These are phyloP conservation scores for Molothrus aeneus DNA, from an alignment of 2,797 vertebrate species.

Conservation along the genomic window DNA sequence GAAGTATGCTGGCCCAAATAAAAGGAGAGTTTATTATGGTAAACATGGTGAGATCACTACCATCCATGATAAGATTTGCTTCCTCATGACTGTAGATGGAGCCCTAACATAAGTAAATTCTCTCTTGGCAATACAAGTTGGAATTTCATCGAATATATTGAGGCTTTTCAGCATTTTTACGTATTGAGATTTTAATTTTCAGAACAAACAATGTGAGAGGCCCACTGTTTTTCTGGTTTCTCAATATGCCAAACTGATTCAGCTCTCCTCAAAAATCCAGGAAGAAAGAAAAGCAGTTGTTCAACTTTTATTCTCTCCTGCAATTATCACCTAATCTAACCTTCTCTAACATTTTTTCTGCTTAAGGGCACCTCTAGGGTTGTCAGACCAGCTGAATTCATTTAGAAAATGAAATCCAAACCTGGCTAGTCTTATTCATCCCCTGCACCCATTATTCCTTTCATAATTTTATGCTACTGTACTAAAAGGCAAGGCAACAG, in stretches of 20 bases:
- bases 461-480: conserved; percentile 13
- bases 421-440: background rate
- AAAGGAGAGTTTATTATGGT: background rate
- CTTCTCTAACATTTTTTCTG: conserved; percentile 20
- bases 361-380: conserved; percentile 50
- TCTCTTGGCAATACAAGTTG: background rate
- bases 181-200: conserved; percentile 29
- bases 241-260: background rate
- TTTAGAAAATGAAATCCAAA: conserved; percentile 19
- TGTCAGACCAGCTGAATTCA: conserved; percentile 1
- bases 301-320: background rate
- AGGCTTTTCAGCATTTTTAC: conserved; percentile 6
- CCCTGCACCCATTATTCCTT: conserved; percentile 1
- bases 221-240: background rate
- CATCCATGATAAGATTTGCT: background rate
- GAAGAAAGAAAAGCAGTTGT: background rate
- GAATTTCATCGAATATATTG: background rate
- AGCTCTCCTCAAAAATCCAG: background rate
- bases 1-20: background rate
- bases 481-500: background rate
- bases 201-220: conserved; percentile 42
- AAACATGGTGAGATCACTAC: background rate
- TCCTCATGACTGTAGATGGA: conserved; percentile 75
- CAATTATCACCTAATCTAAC: conserved; percentile 28
- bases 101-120: conserved; percentile 72